Percentiles rank a stretch among this genome's conserved stretches.
Conservation (phyloP, 2,888 invertebrate species). For the Pinctada fucata region DNA sequence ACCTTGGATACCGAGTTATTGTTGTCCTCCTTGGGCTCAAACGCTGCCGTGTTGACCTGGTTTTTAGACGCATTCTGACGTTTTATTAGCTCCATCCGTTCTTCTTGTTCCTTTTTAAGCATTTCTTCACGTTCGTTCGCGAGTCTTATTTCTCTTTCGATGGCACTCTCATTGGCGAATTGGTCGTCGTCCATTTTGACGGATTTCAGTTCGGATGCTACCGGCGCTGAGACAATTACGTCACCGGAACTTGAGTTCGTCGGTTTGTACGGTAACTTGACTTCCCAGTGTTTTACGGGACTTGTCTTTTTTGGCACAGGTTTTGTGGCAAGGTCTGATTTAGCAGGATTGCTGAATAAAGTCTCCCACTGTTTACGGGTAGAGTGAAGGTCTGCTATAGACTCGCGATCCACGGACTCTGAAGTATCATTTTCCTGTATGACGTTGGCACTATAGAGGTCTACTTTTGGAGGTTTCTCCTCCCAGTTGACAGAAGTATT, state of each 20-base stretch:
- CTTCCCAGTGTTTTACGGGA: slow-evolving; percentile 64
- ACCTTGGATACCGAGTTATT: slow-evolving; percentile 50
- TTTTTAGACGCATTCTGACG: slow-evolving; percentile 47
- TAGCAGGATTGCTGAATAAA: slow-evolving; percentile 32
- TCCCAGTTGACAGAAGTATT: slow-evolving; percentile 47
- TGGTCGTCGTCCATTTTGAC: slow-evolving; percentile 51
- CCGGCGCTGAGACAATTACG: slow-evolving; percentile 29
- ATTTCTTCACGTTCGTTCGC: slow-evolving; percentile 70
- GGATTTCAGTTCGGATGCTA: slow-evolving; percentile 44
- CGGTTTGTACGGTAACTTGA: slow-evolving; percentile 55
- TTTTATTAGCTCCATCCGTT: slow-evolving; percentile 50
- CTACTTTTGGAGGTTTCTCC: slow-evolving; percentile 58
- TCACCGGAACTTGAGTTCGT: slow-evolving; percentile 29
- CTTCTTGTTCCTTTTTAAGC: slow-evolving; percentile 64
- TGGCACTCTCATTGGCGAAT: slow-evolving; percentile 67
- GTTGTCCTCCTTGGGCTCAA: slow-evolving; percentile 48
- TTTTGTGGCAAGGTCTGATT: slow-evolving; percentile 33
- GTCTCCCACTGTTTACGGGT: slow-evolving; percentile 69
- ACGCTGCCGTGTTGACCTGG: slow-evolving; percentile 40
- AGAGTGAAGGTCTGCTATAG: slow-evolving; percentile 65
- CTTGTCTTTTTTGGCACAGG: slow-evolving; percentile 22
- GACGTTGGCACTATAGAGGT: slow-evolving; percentile 68
- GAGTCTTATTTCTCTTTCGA: slow-evolving; percentile 72
- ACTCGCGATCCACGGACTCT: slow-evolving; percentile 65
- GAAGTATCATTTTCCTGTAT: slow-evolving; percentile 62